phyloP scores from a whole-genome alignment of 2,113 vertebrate species.

The Poeciliopsis turrubarensis region DNA sequence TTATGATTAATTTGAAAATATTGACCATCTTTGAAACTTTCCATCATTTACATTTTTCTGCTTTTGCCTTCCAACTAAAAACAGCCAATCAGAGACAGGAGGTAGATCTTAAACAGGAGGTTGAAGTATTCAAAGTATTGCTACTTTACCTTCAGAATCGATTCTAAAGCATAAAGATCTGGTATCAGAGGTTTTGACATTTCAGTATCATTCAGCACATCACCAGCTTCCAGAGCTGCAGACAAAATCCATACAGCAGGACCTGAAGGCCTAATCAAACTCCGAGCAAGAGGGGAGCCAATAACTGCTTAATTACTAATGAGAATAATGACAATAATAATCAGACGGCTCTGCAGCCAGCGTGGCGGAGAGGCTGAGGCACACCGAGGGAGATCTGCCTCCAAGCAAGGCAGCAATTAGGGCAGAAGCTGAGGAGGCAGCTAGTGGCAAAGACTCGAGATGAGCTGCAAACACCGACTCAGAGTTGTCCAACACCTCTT shows the following conservation, averaged over 20 bases:
- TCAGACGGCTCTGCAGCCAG: slow-evolving; percentile 57
- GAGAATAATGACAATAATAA: slow-evolving; percentile 71
- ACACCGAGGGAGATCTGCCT: slow-evolving; percentile 60
- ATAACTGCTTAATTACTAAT: slow-evolving; percentile 73
- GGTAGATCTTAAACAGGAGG: no score
- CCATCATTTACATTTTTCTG: no score
- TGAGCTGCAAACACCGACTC: slow-evolving; percentile 46
- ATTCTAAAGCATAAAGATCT: no score
- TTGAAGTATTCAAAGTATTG: no score
- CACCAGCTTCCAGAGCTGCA: slow-evolving; percentile 23
- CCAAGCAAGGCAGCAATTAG: slow-evolving; percentile 72
- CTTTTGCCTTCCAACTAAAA: no score
- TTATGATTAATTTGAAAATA: no score
- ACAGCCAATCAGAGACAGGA: no score
- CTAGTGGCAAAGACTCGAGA: slow-evolving; percentile 54
- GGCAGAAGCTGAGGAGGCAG: slow-evolving; percentile 45
- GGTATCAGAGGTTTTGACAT: no score
- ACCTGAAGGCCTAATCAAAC: slow-evolving; percentile 66
- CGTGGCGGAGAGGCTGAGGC: slow-evolving; percentile 56
- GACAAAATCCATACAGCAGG: slow-evolving; percentile 63
- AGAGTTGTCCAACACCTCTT: slow-evolving; percentile 42
- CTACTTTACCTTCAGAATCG: no score
- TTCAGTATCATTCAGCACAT: no score
- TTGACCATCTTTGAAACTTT: no score
- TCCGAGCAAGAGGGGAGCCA: slow-evolving; percentile 53